Conservation (phyloP, 1,140 invertebrate species). For the Drosophila novamexicana region DNA sequence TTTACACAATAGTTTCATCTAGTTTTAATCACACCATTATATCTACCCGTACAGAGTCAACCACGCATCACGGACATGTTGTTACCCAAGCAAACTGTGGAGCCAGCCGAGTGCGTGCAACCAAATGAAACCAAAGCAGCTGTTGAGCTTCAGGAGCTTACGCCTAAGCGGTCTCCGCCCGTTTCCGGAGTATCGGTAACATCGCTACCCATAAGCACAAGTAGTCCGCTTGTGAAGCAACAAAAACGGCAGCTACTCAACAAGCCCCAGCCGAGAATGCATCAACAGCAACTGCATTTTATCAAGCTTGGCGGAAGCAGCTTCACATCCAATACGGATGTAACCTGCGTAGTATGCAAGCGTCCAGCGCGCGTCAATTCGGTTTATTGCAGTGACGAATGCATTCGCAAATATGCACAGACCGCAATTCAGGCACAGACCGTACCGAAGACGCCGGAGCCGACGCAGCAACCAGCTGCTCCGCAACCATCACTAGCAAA, state of each 20-base stretch:
- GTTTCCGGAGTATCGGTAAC: constrained; percentile 5
- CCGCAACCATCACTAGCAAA: constrained; percentile 7
- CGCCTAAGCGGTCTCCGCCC: constrained; percentile 17
- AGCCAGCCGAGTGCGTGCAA: constrained; percentile 18
- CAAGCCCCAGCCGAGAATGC: constrained; percentile 28
- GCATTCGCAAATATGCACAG: constrained; percentile 93
- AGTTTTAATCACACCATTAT: neutral
- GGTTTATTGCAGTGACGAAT: constrained; percentile 95
- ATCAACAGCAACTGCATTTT: constrained; percentile 64
- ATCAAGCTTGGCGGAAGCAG: constrained; percentile 47
- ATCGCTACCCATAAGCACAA: neutral
- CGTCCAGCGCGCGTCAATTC: constrained; percentile 88
- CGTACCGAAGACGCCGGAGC: constrained; percentile 36
- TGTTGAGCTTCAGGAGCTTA: constrained; percentile 11
- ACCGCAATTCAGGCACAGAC: constrained; percentile 86
- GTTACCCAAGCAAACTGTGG: constrained; percentile 15
- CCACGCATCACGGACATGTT: constrained; percentile 78
- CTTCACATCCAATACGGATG: constrained; percentile 11
- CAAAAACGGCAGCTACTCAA: constrained; percentile 13
- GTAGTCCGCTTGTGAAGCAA: constrained; percentile 22
- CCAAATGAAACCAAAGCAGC: constrained; percentile 44
- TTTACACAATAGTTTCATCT: neutral
- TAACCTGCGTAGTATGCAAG: constrained; percentile 89
- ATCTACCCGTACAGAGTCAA: constrained; percentile 50
- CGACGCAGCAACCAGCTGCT: constrained; percentile 11